These are phyloP conservation scores for Fragum whitleyi DNA, from an alignment of 2,888 invertebrate species.

Conservation along the genomic window DNA sequence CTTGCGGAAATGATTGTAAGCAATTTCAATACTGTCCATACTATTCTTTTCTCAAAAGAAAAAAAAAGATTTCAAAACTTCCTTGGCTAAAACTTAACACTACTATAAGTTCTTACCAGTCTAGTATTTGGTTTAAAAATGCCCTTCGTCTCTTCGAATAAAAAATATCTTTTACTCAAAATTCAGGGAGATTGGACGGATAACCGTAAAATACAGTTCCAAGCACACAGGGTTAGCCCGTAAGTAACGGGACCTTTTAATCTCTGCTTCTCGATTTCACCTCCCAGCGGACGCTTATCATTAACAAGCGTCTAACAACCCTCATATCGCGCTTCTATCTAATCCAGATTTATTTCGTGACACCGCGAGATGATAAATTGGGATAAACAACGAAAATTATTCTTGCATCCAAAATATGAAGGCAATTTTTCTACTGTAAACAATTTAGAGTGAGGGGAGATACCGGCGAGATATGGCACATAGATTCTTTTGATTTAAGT, in stretches of 20 bases:
- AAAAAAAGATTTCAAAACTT: no score
- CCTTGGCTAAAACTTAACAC: no score
- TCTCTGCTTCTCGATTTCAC: constrained; percentile 34
- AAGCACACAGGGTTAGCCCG: neutral
- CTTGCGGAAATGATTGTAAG: no score
- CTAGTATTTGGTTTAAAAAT: no score
- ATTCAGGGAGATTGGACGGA: no score
- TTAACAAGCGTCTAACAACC: constrained; percentile 63
- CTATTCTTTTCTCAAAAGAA: no score
- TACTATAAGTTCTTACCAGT: no score
- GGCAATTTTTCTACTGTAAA: constrained; percentile 49
- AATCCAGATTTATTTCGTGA: constrained; percentile 57
- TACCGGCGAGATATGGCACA: constrained; percentile 39
- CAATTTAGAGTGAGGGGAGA: constrained; percentile 46
- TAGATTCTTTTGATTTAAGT: neutral
- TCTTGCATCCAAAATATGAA: constrained; percentile 44
- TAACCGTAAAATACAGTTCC: no score
- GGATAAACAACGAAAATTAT: constrained; percentile 49
- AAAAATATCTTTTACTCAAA: no score
- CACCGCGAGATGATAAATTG: constrained; percentile 55
- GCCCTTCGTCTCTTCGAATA: no score
- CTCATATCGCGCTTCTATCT: constrained; percentile 49
- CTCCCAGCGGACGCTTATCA: constrained; percentile 52
- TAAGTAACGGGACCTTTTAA: constrained; percentile 23
- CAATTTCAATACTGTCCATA: no score